Conservation (phyloP, 2,113 vertebrate species). For the Hippocampus abdominalis region DNA sequence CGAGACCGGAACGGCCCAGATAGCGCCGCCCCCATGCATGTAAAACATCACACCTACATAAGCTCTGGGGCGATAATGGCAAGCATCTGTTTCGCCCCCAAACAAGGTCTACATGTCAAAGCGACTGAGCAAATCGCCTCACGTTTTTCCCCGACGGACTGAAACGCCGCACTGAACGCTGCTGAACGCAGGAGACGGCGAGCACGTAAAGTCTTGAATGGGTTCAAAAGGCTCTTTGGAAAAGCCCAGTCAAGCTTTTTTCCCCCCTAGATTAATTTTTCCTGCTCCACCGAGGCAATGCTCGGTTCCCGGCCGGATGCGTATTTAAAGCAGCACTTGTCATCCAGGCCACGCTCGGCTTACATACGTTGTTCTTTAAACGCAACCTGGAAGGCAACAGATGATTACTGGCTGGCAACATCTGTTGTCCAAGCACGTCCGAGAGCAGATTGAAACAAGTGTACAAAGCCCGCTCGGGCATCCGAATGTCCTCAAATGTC, state of each 20-base stretch:
- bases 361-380: background rate
- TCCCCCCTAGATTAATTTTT: background rate
- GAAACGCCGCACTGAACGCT: constrained; percentile 6
- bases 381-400: constrained; percentile 18
- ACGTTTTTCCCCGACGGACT: constrained; percentile 40
- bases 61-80: constrained; percentile 27
- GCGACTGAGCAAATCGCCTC: constrained; percentile 25
- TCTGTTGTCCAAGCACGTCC: constrained; percentile 7
- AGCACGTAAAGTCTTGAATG: background rate
- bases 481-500: background rate
- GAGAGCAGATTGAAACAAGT: background rate
- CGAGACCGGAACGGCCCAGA: background rate
- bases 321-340: background rate
- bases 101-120: constrained; percentile 50
- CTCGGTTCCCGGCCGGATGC: too few species aligned
- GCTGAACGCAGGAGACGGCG: constrained; percentile 12
- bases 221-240: background rate
- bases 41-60: constrained; percentile 14
- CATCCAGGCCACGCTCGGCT: background rate
- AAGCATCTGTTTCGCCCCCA: constrained; percentile 32
- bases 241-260: background rate
- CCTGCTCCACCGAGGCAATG: background rate
- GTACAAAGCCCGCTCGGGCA: background rate
- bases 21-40: constrained; percentile 15
- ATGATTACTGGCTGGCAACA: constrained; percentile 38